A percentile compares a stretch with the other conserved stretches of the same genome.
These are phyloP conservation scores for Aurelia aurita DNA, from an alignment of 30 jellyfish, hydroid and myxozoan genomes.

Conservation along the genomic window DNA sequence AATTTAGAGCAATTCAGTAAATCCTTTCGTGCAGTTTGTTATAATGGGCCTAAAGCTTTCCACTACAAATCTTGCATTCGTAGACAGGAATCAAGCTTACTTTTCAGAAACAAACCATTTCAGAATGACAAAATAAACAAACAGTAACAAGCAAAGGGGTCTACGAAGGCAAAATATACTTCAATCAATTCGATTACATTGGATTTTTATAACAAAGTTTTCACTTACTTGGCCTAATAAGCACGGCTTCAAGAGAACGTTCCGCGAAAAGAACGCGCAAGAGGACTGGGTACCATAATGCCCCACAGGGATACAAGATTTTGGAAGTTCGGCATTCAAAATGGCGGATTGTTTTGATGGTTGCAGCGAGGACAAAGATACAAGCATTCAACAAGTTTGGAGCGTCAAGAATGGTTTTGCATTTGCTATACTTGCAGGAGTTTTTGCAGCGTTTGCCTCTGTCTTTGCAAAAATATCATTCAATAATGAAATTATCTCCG, in stretches of 20 bases:
- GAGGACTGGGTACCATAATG: slow-evolving; percentile 14
- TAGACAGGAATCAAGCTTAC: no score
- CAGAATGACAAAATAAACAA: no score
- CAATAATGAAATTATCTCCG: neutral
- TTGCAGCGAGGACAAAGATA: neutral
- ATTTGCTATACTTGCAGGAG: slow-evolving; percentile 60
- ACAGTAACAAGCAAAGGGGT: no score
- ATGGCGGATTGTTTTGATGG: slow-evolving; percentile 30
- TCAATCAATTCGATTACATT: neutral
- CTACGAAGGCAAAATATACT: no score
- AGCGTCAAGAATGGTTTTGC: slow-evolving; percentile 25
- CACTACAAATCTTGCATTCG: no score
- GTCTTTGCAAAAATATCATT: slow-evolving; percentile 68
- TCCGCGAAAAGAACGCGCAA: slow-evolving; percentile 17
- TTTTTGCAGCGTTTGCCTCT: slow-evolving; percentile 70
- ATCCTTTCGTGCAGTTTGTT: no score
- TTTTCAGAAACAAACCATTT: no score
- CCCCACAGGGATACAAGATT: slow-evolving; percentile 33
- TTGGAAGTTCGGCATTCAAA: neutral
- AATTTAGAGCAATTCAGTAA: no score
- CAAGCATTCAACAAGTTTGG: neutral
- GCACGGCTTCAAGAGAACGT: slow-evolving; percentile 39
- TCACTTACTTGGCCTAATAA: slow-evolving; percentile 60
- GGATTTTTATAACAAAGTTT: neutral
- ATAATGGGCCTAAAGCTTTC: no score